These are phyloP conservation scores for Meghimatium bilineatum DNA, from an alignment of 2,888 invertebrate species.

Conservation along the genomic window DNA sequence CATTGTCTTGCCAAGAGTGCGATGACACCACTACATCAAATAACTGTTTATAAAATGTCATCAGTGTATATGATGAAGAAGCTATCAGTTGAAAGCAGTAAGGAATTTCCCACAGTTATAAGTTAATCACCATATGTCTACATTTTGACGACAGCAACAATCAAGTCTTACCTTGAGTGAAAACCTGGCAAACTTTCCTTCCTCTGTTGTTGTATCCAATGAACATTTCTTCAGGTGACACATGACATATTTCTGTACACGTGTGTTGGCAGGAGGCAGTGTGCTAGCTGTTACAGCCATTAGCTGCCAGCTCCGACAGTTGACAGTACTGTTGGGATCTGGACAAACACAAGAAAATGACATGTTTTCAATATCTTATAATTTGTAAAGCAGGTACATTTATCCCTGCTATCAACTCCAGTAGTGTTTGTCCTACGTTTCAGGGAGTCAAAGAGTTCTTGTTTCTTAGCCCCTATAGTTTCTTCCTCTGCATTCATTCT, in stretches of 20 bases:
- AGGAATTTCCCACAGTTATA: constrained; percentile 38
- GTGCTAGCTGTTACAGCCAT: constrained; percentile 88
- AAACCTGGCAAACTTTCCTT: constrained; percentile 94
- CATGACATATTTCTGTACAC: constrained; percentile 89
- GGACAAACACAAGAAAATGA: constrained; percentile 28
- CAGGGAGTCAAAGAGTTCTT: too few species aligned
- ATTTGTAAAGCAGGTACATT: neutral
- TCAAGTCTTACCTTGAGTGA: constrained; percentile 81
- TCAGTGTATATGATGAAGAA: too few species aligned
- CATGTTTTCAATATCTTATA: neutral
- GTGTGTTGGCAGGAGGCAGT: constrained; percentile 90
- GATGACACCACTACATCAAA: too few species aligned
- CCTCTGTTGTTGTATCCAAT: constrained; percentile 91
- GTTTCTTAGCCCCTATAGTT: too few species aligned
- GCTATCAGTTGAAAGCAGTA: too few species aligned
- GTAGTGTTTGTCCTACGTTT: too few species aligned
- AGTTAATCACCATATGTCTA: too few species aligned
- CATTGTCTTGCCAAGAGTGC: too few species aligned
- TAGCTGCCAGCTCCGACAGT: constrained; percentile 92
- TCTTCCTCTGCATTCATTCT: too few species aligned
- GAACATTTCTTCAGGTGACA: constrained; percentile 93
- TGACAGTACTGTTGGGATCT: constrained; percentile 72
- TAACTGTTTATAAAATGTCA: too few species aligned
- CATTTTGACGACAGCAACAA: neutral
- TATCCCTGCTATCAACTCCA: too few species aligned